A percentile compares a stretch with the other conserved stretches of the same genome.
These are phyloP conservation scores for Sebastes hubbsi DNA, from an alignment of 2,797 vertebrate species.

Conservation along the genomic window DNA sequence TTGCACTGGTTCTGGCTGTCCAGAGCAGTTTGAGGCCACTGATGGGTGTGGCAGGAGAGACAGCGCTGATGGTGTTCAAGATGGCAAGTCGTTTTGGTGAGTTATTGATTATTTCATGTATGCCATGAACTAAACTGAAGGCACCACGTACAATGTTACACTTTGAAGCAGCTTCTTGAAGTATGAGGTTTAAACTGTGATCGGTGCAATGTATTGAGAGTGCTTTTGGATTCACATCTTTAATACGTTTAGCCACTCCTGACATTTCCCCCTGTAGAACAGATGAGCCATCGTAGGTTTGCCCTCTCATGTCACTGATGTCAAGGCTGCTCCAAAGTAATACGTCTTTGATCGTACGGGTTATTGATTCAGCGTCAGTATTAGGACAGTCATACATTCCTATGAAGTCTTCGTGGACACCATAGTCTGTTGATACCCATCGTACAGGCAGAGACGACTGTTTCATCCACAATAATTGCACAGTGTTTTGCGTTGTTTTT, in stretches of 20 bases:
- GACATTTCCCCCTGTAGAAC: neutral
- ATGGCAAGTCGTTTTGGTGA: neutral
- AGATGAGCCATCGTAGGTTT: neutral
- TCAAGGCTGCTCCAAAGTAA: neutral
- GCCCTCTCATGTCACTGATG: neutral
- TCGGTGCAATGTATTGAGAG: neutral
- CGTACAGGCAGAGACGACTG: neutral
- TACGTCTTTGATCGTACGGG: too few relatives aligned
- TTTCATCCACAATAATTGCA: neutral
- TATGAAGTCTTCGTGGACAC: neutral
- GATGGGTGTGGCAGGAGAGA: neutral
- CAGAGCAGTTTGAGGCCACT: neutral
- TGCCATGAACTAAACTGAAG: neutral
- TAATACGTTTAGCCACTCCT: neutral
- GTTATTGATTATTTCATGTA: neutral
- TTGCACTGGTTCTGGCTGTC: neutral
- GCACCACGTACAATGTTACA: neutral
- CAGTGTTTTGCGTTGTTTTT: neutral
- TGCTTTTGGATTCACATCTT: neutral
- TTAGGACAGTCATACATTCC: neutral
- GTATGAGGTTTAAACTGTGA: neutral
- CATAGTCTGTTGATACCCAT: neutral
- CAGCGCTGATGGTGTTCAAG: neutral
- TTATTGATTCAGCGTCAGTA: neutral
- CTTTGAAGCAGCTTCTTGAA: neutral